Conservation (phyloP, 2,888 invertebrate genomes). For the Caenorhabditis sp. region DNA sequence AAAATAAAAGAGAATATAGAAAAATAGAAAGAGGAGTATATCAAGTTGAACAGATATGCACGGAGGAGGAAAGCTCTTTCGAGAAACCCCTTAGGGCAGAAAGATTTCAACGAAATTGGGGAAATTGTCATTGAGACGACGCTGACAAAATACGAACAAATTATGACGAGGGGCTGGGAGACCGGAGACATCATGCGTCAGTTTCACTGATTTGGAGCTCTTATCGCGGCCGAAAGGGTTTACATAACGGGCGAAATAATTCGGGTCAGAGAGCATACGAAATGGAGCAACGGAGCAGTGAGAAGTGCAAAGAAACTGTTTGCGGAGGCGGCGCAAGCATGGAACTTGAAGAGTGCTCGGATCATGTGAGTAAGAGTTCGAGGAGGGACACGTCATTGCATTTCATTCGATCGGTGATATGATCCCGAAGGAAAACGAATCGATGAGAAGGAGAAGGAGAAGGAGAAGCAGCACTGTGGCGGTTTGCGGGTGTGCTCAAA, state of each 20-base stretch:
- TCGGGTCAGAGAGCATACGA: neutral
- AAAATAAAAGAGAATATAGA: too few species aligned
- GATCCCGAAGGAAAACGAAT: slow-evolving; percentile 41
- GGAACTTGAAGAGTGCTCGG: slow-evolving; percentile 27
- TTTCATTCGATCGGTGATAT: slow-evolving; percentile 49
- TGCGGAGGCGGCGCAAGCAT: slow-evolving; percentile 42
- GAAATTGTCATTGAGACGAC: neutral
- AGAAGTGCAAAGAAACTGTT: neutral
- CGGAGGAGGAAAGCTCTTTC: neutral
- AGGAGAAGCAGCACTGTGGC: slow-evolving; percentile 7
- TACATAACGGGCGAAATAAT: neutral
- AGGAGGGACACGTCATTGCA: slow-evolving; percentile 44
- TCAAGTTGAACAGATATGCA: neutral
- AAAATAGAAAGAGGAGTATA: too few species aligned
- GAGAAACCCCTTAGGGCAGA: slow-evolving; percentile 25
- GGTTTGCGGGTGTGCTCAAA: slow-evolving; percentile 54
- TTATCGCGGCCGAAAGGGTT: neutral
- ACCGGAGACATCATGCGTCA: slow-evolving; percentile 19
- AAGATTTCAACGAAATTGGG: slow-evolving; percentile 11
- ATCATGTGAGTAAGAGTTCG: slow-evolving; percentile 26
- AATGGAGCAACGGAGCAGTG: neutral
- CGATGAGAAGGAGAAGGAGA: slow-evolving; percentile 5
- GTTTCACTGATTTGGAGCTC: neutral
- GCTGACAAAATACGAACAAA: slow-evolving; percentile 11
- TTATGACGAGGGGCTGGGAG: slow-evolving; percentile 9